Evolutionary conservation across 2,888 invertebrate genomes (phyloP).

Genomic region (Chrysotoxum bicinctum): DNA sequence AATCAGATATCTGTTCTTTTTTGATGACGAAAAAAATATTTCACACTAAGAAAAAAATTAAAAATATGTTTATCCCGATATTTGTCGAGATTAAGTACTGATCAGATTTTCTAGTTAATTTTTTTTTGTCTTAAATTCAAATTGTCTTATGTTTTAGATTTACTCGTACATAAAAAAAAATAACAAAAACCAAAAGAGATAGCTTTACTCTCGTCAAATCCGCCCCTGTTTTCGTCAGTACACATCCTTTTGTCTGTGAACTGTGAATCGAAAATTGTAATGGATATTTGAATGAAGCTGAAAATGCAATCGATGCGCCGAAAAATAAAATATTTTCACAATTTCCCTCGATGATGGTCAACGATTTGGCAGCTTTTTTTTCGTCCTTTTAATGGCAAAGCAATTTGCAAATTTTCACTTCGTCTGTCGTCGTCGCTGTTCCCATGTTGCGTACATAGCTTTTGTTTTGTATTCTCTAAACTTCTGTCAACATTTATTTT

Average conservation of each 20-base stretch:
- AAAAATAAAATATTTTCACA: conserved; percentile 21
- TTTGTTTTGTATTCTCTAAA: not conserved
- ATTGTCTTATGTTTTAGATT: no score
- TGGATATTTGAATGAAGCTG: conserved; percentile 68
- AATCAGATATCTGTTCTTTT: no score
- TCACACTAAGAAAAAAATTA: no score
- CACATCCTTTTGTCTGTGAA: conserved; percentile 32
- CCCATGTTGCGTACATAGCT: not conserved
- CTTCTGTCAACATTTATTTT: conserved; percentile 21
- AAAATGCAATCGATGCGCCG: conserved; percentile 45
- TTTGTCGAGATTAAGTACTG: no score
- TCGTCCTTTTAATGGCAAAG: conserved; percentile 47
- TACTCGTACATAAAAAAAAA: no score
- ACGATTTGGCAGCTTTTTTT: conserved; percentile 10
- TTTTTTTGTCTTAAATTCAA: no score
- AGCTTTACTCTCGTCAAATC: not conserved
- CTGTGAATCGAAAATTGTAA: conserved; percentile 55
- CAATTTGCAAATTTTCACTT: conserved; percentile 64
- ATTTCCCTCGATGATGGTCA: conserved; percentile 39
- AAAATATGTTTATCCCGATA: no score
- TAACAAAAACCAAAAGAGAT: no score
- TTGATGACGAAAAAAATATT: no score
- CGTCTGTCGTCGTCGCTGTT: not conserved
- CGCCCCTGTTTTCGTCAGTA: conserved; percentile 8
- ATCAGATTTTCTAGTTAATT: no score